Evolutionary conservation across 2,797 vertebrate species (phyloP).

Genomic region (Forpus xanthops): DNA sequence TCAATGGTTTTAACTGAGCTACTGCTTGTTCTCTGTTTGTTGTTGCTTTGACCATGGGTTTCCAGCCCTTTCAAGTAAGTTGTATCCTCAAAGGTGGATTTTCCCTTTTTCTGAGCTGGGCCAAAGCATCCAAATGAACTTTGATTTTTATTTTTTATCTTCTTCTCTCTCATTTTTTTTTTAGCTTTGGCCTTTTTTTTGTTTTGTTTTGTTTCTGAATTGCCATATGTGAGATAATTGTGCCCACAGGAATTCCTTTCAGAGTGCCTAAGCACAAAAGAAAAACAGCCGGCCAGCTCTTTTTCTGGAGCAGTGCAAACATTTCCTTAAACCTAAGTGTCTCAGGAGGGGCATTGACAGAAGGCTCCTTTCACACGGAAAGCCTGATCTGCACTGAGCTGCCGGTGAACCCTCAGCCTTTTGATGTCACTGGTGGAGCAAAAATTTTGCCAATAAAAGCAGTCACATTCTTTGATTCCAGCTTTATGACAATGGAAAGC

Average conservation of each 20-base stretch:
- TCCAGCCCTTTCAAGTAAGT: slow-evolving; percentile 29
- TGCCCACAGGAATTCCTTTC: slow-evolving; percentile 78
- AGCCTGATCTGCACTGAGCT: background rate
- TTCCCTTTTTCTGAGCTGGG: slow-evolving; percentile 70
- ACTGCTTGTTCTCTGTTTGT: slow-evolving; percentile 30
- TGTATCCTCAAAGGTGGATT: slow-evolving; percentile 70
- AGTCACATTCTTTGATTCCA: slow-evolving; percentile 73
- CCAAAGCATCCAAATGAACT: slow-evolving; percentile 73
- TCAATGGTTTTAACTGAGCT: background rate
- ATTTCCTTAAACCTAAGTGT: slow-evolving; percentile 81
- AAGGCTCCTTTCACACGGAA: slow-evolving; percentile 77
- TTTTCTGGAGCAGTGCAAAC: slow-evolving; percentile 77
- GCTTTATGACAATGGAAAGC: slow-evolving; percentile 67
- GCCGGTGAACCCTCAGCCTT: slow-evolving; percentile 48
- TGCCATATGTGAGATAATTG: slow-evolving; percentile 79
- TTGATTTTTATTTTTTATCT: background rate
- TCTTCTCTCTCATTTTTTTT: background rate
- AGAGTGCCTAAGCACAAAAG: slow-evolving; percentile 80
- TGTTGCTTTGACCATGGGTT: slow-evolving; percentile 16
- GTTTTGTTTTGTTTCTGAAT: slow-evolving; percentile 71
- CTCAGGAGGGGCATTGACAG: slow-evolving; percentile 76
- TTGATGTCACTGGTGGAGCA: slow-evolving; percentile 65
- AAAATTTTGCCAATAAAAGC: slow-evolving; percentile 76
- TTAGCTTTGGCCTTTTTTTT: background rate
- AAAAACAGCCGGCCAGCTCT: slow-evolving; percentile 76